phyloP scores from a whole-genome alignment of 1,140 invertebrate genomes.

The Drosophila pallidifrons region DNA sequence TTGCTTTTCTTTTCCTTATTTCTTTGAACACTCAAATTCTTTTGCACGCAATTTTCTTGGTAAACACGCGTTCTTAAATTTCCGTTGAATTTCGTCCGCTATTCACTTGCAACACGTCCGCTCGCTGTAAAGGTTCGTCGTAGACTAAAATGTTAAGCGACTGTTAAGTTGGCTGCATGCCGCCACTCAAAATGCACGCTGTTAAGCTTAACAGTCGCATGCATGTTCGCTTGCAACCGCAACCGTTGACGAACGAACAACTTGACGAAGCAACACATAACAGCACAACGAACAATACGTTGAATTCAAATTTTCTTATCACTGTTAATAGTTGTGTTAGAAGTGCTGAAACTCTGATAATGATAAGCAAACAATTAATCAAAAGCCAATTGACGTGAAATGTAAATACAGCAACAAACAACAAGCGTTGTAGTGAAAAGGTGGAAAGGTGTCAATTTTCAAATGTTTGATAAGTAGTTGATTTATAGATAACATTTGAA shows the following conservation, averaged over 20 bases:
- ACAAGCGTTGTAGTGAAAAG: neutral
- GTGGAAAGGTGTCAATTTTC: too few relatives aligned
- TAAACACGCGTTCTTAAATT: slow-evolving; percentile 30
- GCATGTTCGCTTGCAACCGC: slow-evolving; percentile 14
- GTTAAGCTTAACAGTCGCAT: neutral
- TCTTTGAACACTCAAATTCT: slow-evolving; percentile 12
- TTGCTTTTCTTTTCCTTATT: neutral
- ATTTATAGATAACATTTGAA: too few relatives aligned
- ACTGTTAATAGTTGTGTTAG: neutral
- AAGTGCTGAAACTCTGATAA: neutral
- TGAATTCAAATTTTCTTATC: slow-evolving; percentile 37
- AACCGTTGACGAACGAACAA: slow-evolving; percentile 28
- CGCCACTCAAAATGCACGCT: neutral
- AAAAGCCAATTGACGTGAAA: neutral
- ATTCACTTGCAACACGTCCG: slow-evolving; percentile 9
- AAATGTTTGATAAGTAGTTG: too few relatives aligned
- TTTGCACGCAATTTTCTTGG: slow-evolving; percentile 7
- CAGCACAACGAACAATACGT: slow-evolving; percentile 4
- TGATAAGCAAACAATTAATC: slow-evolving; percentile 7
- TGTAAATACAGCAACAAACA: neutral
- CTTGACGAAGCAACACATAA: slow-evolving; percentile 36
- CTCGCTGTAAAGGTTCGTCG: slow-evolving; percentile 34
- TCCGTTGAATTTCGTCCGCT: slow-evolving; percentile 9
- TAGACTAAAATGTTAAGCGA: slow-evolving; percentile 23
- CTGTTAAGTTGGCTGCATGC: slow-evolving; percentile 13